Percentiles rank a stretch among this genome's conserved stretches.
Evolutionary conservation across 2,113 vertebrate genomes (phyloP).

Genomic region (Esox niger): DNA sequence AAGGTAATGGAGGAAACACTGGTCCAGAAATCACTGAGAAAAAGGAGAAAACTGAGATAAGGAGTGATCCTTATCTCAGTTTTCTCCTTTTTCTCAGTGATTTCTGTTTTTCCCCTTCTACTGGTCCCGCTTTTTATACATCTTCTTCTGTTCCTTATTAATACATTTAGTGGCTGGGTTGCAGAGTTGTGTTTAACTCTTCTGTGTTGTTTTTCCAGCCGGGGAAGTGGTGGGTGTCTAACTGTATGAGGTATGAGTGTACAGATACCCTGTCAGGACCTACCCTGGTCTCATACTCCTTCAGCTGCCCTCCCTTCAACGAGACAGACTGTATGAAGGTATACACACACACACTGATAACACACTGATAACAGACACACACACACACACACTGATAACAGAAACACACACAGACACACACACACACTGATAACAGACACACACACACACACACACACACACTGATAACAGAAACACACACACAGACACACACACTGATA

Average conservation of each 20-base stretch:
- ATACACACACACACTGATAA: not conserved
- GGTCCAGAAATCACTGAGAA: too few species aligned
- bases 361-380: slow-evolving; percentile 55
- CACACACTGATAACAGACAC: slow-evolving; percentile 59
- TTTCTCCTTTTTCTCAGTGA: too few species aligned
- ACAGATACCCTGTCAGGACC: slow-evolving; percentile 79
- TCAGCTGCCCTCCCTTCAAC: slow-evolving; percentile 93
- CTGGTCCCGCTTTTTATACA: too few species aligned
- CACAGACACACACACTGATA: not conserved
- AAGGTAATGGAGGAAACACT: slow-evolving; percentile 71
- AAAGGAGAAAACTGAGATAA: too few species aligned
- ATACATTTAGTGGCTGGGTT: too few species aligned
- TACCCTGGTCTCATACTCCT: slow-evolving; percentile 85
- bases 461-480: too few species aligned
- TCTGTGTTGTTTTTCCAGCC: slow-evolving; percentile 55
- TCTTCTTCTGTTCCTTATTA: too few species aligned
- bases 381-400: slow-evolving; percentile 58
- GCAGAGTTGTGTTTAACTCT: not conserved
- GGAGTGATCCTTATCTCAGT: too few species aligned
- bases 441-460: not conserved
- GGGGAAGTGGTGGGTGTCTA: slow-evolving; percentile 84
- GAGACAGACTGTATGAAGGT: slow-evolving; percentile 96
- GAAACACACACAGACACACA: not conserved
- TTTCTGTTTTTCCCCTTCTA: too few species aligned
- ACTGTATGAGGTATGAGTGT: slow-evolving; percentile 88